phyloP scores from a whole-genome alignment of 1,140 invertebrate genomes.

The Radopholus similis region DNA sequence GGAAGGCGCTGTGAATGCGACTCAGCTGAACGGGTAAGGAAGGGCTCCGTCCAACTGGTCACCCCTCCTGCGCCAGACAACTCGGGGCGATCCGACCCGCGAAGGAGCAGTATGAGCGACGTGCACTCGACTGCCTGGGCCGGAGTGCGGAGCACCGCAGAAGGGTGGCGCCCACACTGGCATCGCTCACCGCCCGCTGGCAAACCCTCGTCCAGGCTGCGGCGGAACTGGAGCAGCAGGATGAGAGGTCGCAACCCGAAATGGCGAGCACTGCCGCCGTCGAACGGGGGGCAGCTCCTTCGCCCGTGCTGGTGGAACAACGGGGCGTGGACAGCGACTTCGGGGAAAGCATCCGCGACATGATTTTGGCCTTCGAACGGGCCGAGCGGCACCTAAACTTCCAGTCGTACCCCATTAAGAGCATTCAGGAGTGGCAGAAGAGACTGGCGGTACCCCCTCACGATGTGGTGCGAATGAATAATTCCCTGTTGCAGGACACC shows the following conservation, averaged over 20 bases:
- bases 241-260: neutral
- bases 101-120: slow-evolving; percentile 7
- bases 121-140: neutral
- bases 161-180: slow-evolving; percentile 1
- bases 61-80: neutral
- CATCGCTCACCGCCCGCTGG: neutral
- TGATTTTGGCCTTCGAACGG: slow-evolving; percentile 25
- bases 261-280: neutral
- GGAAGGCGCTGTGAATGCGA: neutral
- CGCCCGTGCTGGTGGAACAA: neutral
- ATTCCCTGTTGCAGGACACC: slow-evolving; percentile 14
- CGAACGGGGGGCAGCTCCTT: neutral
- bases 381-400: slow-evolving; percentile 38
- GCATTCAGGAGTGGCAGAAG: slow-evolving; percentile 32
- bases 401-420: slow-evolving; percentile 24
- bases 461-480: neutral
- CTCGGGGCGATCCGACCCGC: neutral
- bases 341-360: neutral
- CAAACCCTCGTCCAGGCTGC: neutral
- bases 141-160: neutral
- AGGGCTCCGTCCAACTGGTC: no score
- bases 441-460: slow-evolving; percentile 31
- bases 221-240: neutral
- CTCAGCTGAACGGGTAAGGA: neutral
- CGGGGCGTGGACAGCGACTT: neutral